Conservation (phyloP, 2,888 invertebrate species). For the Parasteatoda lunata region DNA sequence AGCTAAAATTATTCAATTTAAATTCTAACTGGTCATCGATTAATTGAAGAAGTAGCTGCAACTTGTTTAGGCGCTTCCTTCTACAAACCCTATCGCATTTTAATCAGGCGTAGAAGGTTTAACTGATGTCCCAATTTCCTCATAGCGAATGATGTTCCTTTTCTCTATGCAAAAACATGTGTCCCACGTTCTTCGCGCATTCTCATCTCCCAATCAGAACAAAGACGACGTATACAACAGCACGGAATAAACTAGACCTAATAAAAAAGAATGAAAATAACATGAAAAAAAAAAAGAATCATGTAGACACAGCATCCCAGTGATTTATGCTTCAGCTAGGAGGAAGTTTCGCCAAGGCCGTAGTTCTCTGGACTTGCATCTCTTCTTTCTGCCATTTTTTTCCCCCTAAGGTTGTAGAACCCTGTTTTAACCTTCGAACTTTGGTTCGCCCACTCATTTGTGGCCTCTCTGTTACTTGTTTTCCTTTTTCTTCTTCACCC, state of each 20-base stretch:
- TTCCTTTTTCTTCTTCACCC: conserved; percentile 9
- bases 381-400: conserved; percentile 16
- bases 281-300: neutral
- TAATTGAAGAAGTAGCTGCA: too few species aligned
- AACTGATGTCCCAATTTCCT: neutral
- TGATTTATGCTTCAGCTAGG: conserved; percentile 61
- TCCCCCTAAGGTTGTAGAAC: conserved; percentile 57
- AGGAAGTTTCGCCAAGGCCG: conserved; percentile 66
- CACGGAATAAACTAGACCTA: conserved; percentile 57
- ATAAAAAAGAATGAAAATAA: neutral
- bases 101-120: too few species aligned
- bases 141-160: neutral
- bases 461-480: conserved; percentile 12
- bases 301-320: conserved; percentile 57
- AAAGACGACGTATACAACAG: conserved; percentile 45
- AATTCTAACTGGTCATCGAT: too few species aligned
- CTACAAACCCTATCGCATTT: too few species aligned
- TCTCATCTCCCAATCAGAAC: conserved; percentile 45
- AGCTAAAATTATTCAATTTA: too few species aligned
- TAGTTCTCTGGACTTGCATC: conserved; percentile 17
- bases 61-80: too few species aligned
- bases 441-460: conserved; percentile 60
- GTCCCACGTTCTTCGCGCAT: conserved; percentile 47
- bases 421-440: conserved; percentile 66
- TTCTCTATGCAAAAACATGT: conserved; percentile 10